Evolutionary conservation across 64 coral and sea anemone species (phyloP).

Genomic region (Porites lutea): DNA sequence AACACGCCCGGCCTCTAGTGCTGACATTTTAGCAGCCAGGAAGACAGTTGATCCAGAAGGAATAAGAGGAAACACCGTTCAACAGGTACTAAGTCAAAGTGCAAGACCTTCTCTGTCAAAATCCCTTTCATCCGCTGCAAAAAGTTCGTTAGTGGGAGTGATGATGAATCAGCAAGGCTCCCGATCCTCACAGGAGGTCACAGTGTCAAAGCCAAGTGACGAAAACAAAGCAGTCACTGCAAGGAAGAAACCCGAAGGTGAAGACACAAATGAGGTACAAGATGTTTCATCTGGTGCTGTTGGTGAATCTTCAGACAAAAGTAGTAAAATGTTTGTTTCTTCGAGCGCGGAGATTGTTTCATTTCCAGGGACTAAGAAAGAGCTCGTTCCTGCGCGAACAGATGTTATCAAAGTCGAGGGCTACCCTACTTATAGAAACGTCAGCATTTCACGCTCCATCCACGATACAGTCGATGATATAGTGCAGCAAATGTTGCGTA

Average conservation of each 20-base stretch:
- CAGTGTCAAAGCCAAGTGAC: neutral
- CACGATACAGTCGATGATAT: slow-evolving; percentile 45
- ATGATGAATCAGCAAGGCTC: neutral
- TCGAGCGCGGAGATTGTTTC: neutral
- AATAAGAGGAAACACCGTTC: neutral
- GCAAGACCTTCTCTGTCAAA: neutral
- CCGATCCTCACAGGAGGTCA: neutral
- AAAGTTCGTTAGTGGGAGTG: neutral
- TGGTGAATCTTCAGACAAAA: neutral
- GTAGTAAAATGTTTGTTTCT: neutral
- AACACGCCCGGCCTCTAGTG: slow-evolving; percentile 6
- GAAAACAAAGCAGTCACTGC: neutral
- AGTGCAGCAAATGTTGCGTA: slow-evolving; percentile 15
- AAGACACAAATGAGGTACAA: slow-evolving; percentile 3
- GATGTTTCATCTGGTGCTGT: neutral
- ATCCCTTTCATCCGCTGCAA: neutral
- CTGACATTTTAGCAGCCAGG: neutral
- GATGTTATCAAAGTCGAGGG: neutral
- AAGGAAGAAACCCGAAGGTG: slow-evolving; percentile 25
- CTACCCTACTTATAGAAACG: neutral
- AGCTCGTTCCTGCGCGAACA: neutral
- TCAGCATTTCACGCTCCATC: slow-evolving; percentile 16
- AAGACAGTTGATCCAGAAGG: neutral
- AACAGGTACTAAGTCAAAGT: neutral
- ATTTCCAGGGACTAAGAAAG: neutral